Conservation (phyloP, 2,797 vertebrate genomes). For the Eleutherodactylus coqui region DNA sequence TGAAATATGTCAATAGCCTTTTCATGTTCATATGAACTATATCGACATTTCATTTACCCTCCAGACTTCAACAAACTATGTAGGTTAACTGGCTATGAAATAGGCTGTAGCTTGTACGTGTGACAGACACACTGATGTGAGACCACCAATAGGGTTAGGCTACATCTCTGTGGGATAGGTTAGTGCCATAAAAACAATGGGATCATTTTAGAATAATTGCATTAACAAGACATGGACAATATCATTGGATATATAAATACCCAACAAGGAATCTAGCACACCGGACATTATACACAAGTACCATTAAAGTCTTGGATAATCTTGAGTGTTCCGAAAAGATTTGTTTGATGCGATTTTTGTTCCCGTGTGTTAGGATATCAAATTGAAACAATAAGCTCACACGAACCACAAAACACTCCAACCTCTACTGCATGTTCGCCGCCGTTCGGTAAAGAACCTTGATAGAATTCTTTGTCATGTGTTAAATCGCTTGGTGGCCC, state of each 20-base stretch:
- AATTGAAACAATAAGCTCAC: not conserved
- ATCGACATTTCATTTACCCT: no score
- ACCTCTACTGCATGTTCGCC: not conserved
- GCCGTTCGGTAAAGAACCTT: not conserved
- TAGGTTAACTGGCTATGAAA: not conserved
- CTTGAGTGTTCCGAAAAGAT: not conserved
- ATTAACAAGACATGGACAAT: not conserved
- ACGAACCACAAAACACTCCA: not conserved
- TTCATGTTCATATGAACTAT: not conserved
- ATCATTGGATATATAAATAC: not conserved
- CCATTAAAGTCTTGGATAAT: not conserved
- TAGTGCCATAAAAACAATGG: not conserved
- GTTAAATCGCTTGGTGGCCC: conserved; percentile 30
- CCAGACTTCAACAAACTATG: no score
- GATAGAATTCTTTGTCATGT: conserved; percentile 6
- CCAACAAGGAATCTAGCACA: not conserved
- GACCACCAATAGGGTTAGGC: not conserved
- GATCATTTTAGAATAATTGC: not conserved
- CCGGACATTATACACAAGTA: not conserved
- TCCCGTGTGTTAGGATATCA: not conserved
- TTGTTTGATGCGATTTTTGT: not conserved
- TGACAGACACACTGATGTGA: not conserved
- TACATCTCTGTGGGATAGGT: not conserved
- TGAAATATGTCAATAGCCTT: not conserved
- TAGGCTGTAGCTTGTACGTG: not conserved